These are phyloP conservation scores for Lepidocyrtinus sp. DNA, from an alignment of 2,888 invertebrate genomes.

Conservation along the genomic window DNA sequence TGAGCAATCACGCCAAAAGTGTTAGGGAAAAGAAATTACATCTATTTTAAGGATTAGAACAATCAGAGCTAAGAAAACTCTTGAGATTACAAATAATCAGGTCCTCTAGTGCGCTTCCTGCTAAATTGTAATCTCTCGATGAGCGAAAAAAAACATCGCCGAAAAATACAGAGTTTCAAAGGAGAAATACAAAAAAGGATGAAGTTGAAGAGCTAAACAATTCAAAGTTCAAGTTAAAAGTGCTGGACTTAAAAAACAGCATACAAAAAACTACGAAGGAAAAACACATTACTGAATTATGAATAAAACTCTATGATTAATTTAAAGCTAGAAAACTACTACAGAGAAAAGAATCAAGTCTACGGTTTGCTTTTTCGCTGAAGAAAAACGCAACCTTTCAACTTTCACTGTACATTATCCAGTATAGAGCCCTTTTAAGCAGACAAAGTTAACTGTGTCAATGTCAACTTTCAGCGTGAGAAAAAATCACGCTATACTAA, in stretches of 20 bases:
- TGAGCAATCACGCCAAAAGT: neutral
- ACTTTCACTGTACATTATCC: conserved; percentile 63
- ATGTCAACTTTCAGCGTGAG: conserved; percentile 25
- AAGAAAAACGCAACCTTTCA: conserved; percentile 59
- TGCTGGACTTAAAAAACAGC: neutral
- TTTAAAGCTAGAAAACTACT: neutral
- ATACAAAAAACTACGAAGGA: neutral
- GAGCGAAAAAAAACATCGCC: neutral
- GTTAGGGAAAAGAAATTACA: neutral
- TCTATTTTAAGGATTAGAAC: neutral
- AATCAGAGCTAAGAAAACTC: neutral
- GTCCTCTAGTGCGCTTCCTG: conserved; percentile 56
- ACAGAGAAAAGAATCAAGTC: conserved; percentile 39
- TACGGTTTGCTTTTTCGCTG: conserved; percentile 52
- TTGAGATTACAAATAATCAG: conserved; percentile 30
- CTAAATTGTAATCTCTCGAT: neutral
- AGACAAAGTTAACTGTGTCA: conserved; percentile 57
- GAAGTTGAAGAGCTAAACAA: neutral
- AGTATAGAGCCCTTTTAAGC: conserved; percentile 65
- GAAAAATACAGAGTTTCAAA: neutral
- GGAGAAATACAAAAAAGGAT: neutral
- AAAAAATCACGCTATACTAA: neutral
- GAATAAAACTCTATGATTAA: neutral
- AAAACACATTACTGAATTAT: neutral
- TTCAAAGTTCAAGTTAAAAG: neutral